phyloP scores from a whole-genome alignment of 2,113 vertebrate species.

The Varanus komodoensis region DNA sequence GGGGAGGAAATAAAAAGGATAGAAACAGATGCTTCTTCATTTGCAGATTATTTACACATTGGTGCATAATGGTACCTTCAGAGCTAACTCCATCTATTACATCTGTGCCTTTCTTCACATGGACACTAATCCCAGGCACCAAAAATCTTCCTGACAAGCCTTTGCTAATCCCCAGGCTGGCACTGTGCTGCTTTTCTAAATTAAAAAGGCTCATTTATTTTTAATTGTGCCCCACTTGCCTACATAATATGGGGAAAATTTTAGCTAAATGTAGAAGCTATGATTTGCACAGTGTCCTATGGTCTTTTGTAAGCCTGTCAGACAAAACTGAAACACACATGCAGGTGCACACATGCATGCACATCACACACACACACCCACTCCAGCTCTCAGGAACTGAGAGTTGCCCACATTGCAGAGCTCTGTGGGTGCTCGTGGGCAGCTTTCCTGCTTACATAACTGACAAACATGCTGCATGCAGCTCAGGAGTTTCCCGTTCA shows the following conservation, averaged over 20 bases:
- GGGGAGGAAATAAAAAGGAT: background rate
- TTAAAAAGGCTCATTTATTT: background rate
- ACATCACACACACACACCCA: background rate
- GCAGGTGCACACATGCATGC: background rate
- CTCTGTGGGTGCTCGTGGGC: background rate
- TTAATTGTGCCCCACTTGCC: constrained; percentile 12
- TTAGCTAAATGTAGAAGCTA: background rate
- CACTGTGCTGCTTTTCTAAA: constrained; percentile 21
- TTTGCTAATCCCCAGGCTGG: background rate
- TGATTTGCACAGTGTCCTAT: background rate
- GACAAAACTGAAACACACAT: background rate
- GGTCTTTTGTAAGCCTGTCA: constrained; percentile 1
- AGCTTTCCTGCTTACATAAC: background rate
- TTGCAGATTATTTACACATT: constrained; percentile 56
- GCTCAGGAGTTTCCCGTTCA: background rate
- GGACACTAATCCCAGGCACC: constrained; percentile 30
- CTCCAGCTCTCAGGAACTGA: background rate
- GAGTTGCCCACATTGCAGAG: background rate
- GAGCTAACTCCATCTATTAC: constrained; percentile 14
- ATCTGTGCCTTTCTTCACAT: constrained; percentile 3
- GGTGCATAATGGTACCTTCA: constrained; percentile 38
- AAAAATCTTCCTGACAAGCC: constrained; percentile 37
- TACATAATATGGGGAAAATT: background rate
- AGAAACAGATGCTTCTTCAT: constrained; percentile 24
- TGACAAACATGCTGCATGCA: background rate